Conservation (phyloP, 2,113 vertebrate species). For the Myotis yumanensis region DNA sequence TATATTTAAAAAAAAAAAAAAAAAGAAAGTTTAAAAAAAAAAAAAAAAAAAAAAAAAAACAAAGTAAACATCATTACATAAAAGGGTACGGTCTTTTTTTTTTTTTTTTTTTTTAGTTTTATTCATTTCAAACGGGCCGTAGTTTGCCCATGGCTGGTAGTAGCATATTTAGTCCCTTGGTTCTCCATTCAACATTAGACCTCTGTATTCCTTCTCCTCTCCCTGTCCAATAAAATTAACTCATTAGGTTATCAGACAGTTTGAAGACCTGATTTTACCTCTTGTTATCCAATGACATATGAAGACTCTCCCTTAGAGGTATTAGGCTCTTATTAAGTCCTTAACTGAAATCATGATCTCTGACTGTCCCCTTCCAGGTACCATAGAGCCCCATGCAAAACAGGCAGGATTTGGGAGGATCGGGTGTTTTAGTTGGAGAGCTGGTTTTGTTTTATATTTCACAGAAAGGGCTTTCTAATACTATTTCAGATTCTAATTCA, state of each 20-base stretch:
- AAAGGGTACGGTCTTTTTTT: too few relatives aligned
- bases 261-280: not conserved
- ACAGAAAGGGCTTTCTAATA: not conserved
- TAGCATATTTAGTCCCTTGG: not conserved
- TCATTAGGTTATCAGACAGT: not conserved
- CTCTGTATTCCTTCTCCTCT: not conserved
- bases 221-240: not conserved
- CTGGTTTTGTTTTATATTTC: not conserved
- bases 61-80: too few relatives aligned
- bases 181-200: not conserved
- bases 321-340: not conserved
- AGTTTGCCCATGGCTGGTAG: too few relatives aligned
- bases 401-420: not conserved
- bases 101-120: too few relatives aligned
- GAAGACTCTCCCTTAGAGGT: not conserved
- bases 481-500: not conserved
- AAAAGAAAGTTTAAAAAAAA: too few relatives aligned
- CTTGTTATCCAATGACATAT: not conserved
- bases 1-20: too few relatives aligned
- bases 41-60: too few relatives aligned
- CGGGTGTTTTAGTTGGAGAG: not conserved
- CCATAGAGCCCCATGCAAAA: not conserved
- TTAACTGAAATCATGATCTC: not conserved
- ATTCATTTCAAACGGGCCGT: too few relatives aligned
- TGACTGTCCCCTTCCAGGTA: rapidly evolving